A percentile compares a stretch with the other conserved stretches of the same genome.
Conservation (phyloP, 1,140 invertebrate species). For the Cydia pomonella region DNA sequence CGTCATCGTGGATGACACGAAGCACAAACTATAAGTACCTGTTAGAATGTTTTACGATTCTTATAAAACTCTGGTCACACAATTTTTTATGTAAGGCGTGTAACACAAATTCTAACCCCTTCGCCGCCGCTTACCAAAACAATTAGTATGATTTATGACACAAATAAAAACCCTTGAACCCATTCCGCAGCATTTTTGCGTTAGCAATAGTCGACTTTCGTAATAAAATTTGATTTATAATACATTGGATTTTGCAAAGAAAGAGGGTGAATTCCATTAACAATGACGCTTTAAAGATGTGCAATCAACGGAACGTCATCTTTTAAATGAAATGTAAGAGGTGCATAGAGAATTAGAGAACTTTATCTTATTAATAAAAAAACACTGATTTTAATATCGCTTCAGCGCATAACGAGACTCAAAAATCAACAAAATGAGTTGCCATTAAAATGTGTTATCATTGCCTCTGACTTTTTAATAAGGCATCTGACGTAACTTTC, state of each 20-base stretch:
- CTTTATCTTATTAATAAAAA: too few species aligned
- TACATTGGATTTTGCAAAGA: conserved; percentile 48
- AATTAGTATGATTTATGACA: conserved; percentile 71
- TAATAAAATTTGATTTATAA: conserved; percentile 68
- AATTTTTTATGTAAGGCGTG: conserved; percentile 17
- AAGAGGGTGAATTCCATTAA: conserved; percentile 28
- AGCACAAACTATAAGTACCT: too few species aligned
- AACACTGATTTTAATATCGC: too few species aligned
- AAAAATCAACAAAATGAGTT: too few species aligned
- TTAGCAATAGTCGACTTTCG: conserved; percentile 59
- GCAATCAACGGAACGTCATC: conserved; percentile 7
- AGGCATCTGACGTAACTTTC: not conserved
- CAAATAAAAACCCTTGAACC: conserved; percentile 67
- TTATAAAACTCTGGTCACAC: conserved; percentile 18
- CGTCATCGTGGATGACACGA: too few species aligned
- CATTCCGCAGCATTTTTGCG: conserved; percentile 64
- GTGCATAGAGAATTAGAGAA: too few species aligned
- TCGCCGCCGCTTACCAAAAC: conserved; percentile 50
- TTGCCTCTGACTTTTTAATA: not conserved
- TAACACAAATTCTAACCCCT: conserved; percentile 45
- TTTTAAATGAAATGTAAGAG: too few species aligned
- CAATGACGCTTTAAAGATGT: conserved; percentile 7
- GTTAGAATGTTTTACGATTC: not conserved
- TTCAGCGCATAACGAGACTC: too few species aligned
- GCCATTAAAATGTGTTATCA: too few species aligned